phyloP scores from a whole-genome alignment of 2,113 vertebrate species.

The Pteronura brasiliensis region DNA sequence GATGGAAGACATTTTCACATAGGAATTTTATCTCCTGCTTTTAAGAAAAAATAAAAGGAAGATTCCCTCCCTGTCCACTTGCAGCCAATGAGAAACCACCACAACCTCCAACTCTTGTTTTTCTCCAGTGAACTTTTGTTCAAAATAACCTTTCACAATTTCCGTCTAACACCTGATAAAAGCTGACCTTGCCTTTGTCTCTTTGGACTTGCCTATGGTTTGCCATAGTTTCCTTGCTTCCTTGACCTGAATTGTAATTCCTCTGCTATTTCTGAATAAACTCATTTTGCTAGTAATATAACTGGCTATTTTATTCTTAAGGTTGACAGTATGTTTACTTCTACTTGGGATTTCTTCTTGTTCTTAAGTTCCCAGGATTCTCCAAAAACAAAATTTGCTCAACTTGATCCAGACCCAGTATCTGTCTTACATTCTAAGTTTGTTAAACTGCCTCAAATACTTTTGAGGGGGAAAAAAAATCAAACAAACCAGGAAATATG shows the following conservation, averaged over 20 bases:
- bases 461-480: not conserved
- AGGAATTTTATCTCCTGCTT: not conserved
- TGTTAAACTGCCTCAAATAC: not conserved
- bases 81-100: not conserved
- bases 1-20: not conserved
- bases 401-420: not conserved
- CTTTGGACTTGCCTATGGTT: not conserved
- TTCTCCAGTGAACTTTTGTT: not conserved
- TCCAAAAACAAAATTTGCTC: not conserved
- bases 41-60: not conserved
- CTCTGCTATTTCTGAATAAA: not conserved
- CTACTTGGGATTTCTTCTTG: not conserved
- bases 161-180: not conserved
- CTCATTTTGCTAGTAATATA: not conserved
- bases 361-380: not conserved
- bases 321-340: not conserved
- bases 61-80: not conserved
- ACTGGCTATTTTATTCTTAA: not conserved
- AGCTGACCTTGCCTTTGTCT: not conserved
- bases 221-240: not conserved
- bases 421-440: not conserved
- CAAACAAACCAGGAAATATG: not conserved
- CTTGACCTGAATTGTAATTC: not conserved
- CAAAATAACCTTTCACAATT: not conserved
- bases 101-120: not conserved